Evolutionary conservation across 2,888 invertebrate species (phyloP), one percentile per base, ranked within the genome.

Genomic region (Anagyrus pseudococci): DNA sequence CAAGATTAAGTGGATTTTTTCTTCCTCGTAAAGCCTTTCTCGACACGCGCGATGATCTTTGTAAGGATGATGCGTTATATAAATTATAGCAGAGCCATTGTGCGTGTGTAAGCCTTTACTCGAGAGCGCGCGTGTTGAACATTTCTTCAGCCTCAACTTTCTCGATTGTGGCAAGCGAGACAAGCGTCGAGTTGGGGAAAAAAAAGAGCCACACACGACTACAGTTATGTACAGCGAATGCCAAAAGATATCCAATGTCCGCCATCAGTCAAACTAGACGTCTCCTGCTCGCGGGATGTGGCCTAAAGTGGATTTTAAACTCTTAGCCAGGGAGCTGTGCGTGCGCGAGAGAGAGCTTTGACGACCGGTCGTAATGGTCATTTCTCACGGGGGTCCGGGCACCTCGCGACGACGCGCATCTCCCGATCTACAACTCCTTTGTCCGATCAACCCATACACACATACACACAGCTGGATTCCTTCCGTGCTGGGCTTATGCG

Each of bases 341-440:
- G 19, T 41, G 20, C 7, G 17, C 43, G 43, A 8, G 25, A 6
- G 26, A 25, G 40, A 20, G 33, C 58, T 57, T 58, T 50, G 54
- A 10, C 10, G 2, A 15, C 58, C 50, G 55, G 56, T 50, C 62
- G 56, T 57, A 62, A 60, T 59, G 62, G 59, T 59, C 66, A 62
- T 66, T 66, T 62, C 57, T 62, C 62, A 66, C 53, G 56, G 44
- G 33, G 3, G 13, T 15, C 33, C 2, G 33, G 33, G 4, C 19
- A 15, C 37, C 47, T 59, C 59, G 62, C n/a, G n/a, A n/a, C n/a
- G n/a, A n/a, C n/a, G 59, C 65, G 65, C 62, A 65, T 67, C 65
- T 65, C 46, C 33, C 55, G 65, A 67, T 67, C 67, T 67, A 60
- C 60, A 65, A 65, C 47, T 55, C 59, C 60, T 67, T 63, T 63